phyloP scores from a whole-genome alignment of 2,113 vertebrate genomes.

The Solea solea region DNA sequence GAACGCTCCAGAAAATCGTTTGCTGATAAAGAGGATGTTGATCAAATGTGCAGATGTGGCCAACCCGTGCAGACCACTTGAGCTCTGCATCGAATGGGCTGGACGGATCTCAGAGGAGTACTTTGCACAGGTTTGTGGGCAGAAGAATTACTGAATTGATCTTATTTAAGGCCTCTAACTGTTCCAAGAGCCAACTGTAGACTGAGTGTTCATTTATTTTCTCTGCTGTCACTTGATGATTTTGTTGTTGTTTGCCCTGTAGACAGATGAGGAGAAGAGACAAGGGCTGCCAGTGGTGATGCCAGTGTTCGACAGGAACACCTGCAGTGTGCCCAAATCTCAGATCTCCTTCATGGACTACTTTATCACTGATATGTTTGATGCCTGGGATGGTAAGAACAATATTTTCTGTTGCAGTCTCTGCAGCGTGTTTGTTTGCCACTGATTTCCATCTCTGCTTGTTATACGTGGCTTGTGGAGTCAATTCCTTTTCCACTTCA shows the following conservation, averaged over 20 bases:
- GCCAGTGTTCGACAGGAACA: conserved; percentile 96
- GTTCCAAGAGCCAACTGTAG: neutral
- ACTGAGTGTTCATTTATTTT: neutral
- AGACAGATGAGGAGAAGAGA: conserved; percentile 97
- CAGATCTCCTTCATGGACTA: conserved; percentile 99
- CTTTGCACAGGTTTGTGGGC: conserved; percentile 88
- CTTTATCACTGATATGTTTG: conserved; percentile 98
- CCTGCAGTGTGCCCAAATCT: conserved; percentile 96
- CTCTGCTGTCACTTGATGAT: neutral
- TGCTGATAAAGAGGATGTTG: conserved; percentile 96
- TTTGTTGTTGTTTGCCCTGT: conserved; percentile 47
- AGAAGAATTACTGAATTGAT: neutral
- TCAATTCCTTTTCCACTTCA: neutral
- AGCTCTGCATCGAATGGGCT: conserved; percentile 96
- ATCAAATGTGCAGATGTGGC: conserved; percentile 97
- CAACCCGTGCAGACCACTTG: conserved; percentile 92
- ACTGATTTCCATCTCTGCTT: too few relatives aligned
- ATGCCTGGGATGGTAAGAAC: conserved; percentile 94
- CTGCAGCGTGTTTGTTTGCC: neutral
- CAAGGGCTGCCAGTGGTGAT: conserved; percentile 96
- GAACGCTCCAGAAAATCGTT: conserved; percentile 93
- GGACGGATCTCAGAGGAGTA: conserved; percentile 97
- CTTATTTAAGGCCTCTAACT: neutral
- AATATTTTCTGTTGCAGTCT: neutral
- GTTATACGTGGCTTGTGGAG: neutral